Evolutionary conservation across 2,113 vertebrate species (phyloP).

Genomic region (Dolichotis patagonum): DNA sequence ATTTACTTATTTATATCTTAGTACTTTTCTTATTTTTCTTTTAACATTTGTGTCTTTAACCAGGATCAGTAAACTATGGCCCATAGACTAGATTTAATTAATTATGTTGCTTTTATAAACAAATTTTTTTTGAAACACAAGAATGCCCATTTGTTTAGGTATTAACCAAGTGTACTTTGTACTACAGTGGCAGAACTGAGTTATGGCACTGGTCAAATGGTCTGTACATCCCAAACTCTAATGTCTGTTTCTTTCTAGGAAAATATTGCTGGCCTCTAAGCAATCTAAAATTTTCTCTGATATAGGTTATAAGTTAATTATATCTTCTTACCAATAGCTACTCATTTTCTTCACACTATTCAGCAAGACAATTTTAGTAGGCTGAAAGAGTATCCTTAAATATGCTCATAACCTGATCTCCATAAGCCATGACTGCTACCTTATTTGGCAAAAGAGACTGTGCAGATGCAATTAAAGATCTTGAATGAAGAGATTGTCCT

Average conservation of each 20-base stretch:
- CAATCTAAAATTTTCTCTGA: not conserved
- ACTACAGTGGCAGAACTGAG: not conserved
- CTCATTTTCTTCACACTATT: conserved; percentile 9
- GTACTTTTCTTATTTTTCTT: not conserved
- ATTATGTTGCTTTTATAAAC: not conserved
- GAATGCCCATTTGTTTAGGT: not conserved
- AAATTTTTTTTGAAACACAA: not conserved
- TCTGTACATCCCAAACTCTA: not conserved
- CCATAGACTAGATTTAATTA: not conserved
- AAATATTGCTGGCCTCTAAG: not conserved
- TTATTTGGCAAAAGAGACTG: not conserved
- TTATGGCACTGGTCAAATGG: not conserved
- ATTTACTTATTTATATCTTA: not conserved
- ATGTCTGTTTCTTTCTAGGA: not conserved
- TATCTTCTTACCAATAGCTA: not conserved
- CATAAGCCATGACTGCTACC: not conserved
- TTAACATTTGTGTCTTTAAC: conserved; percentile 3
- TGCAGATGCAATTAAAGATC: not conserved
- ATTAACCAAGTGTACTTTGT: not conserved
- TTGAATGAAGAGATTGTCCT: not conserved
- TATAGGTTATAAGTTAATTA: not conserved
- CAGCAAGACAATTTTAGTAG: not conserved
- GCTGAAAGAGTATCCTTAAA: not conserved
- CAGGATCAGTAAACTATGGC: not conserved
- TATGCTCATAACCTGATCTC: not conserved